phyloP scores from a whole-genome alignment of 2,888 invertebrate species.

The Caenorhabditis sulstoni region DNA sequence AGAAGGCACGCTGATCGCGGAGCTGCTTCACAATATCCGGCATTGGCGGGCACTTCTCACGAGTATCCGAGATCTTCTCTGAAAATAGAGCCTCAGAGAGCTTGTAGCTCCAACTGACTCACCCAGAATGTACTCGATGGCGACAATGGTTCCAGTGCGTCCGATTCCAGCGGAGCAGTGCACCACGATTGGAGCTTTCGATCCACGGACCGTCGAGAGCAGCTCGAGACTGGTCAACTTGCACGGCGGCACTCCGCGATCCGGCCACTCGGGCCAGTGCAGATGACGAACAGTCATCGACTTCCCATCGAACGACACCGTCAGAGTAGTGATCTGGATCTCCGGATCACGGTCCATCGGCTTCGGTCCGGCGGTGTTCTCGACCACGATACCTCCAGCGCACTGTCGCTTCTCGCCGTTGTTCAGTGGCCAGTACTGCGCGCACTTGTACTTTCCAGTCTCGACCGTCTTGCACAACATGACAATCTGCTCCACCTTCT shows the following conservation, averaged over 20 bases:
- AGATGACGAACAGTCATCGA: constrained; percentile 57
- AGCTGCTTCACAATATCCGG: constrained; percentile 67
- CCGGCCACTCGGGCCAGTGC: constrained; percentile 73
- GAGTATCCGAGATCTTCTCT: background rate
- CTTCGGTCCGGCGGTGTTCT: constrained; percentile 40
- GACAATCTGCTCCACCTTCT: constrained; percentile 59
- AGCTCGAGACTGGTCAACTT: constrained; percentile 59
- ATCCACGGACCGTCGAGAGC: constrained; percentile 63
- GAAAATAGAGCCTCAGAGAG: too few relatives aligned
- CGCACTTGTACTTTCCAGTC: constrained; percentile 86
- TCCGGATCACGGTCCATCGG: constrained; percentile 43
- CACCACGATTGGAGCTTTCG: constrained; percentile 68
- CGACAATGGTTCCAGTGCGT: constrained; percentile 71
- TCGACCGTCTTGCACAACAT: constrained; percentile 74
- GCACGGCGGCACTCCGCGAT: constrained; percentile 67
- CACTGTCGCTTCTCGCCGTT: constrained; percentile 42
- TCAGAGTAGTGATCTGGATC: constrained; percentile 44
- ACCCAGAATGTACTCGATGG: constrained; percentile 70
- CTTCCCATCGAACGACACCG: constrained; percentile 12
- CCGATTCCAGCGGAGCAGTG: constrained; percentile 74
- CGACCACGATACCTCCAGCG: constrained; percentile 29
- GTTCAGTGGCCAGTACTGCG: constrained; percentile 71
- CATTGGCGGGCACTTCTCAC: constrained; percentile 38
- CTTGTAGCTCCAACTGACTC: too few relatives aligned
- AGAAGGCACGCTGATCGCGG: constrained; percentile 66